Evolutionary conservation across 2,888 invertebrate species (phyloP), one percentile per base, ranked within the genome.

Genomic region (Adineta ricciae): DNA sequence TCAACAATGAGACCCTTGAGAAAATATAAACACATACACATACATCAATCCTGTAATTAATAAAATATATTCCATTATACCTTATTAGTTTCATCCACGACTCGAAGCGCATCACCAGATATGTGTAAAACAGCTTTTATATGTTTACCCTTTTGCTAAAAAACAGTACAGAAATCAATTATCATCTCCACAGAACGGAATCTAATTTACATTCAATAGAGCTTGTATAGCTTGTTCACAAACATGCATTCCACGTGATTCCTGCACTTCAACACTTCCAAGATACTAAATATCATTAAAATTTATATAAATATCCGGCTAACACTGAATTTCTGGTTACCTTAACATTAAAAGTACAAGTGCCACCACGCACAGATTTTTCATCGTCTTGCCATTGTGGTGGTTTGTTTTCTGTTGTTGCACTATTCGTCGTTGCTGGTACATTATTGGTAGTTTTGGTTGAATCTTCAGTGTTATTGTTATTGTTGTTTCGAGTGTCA

Each of bases 371-470:
- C 46, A 99, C 99, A 84, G 96, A 95, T 85, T 94, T 94, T 91
- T 99, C 99, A 91, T 99, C 99, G 72, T 96, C 95, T 91, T 96
- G 96, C 97, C 97, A 98, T 90, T 96, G 96, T 91, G 97, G 97
- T 52, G 97, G 97, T 49, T 82, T 52, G 56, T 54, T 82, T 27
- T 54, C 54, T 21, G 32, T 46, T 24, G 84, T 36, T 27, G 41
- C 54, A 46, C 11, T 46, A 46, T 46, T 46, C 9, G 56, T 38
- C 41, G 38, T 14, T 54, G n/a, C 27, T n/a, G 72, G 19, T 19
- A 32, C 1, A 36, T 49, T 38, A 49, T 56, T 27, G 32, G 2
- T 27, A 21, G 41, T 32, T 72, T 56, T 46, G 21, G 73, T 84
- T 72, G 84, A 27, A n/a, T 49, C 41, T 27, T 83, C 19, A 24